Base-by-base conservation (phyloP, 2,888 invertebrate species). In the Yponomeuta cagnagella region DNA sequence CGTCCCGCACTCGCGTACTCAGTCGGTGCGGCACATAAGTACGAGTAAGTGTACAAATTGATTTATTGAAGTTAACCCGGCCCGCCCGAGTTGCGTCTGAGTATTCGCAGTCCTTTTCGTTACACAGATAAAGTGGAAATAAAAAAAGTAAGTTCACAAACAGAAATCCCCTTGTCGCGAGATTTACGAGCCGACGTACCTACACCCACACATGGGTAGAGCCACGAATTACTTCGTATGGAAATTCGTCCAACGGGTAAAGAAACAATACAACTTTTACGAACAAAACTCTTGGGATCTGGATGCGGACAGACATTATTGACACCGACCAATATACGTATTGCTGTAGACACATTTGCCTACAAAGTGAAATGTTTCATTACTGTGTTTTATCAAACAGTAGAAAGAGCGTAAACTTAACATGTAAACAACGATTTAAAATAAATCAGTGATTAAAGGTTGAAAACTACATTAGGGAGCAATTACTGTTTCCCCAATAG, bases 51-150 rank as follows among this genome's bases (percentile, higher is more conserved):
- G 89, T 87, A 89, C 89, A 92, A 92, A 91, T 91, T 92, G 91
- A 92, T 91, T 92, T 92, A 92, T 92, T 88, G 88, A 91, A 92
- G 91, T 91, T 91, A 87, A 87, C 87, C 88, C 82, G 85, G 86
- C 80, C 77, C 78, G 72, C 63, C 66, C 80, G 84, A 87, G 87
- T 87, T 90, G 90, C 88, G 89, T 87, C 83, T 83, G 90, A 90
- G 91, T 88, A 90, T 87, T 88, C 88, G 79, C 85, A 85, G 85
- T 85, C 85, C 86, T 88, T 89, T 85, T 83, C 87, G 81, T 85
- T 86, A 86, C 85, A 85, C 87, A 89, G 89, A 90, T 89, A 90
- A 90, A 90, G 88, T 85, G 86, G 82, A 89, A 90, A 89, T 90
- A 90, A 90, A 91, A 43, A 90, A 90, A 87, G 87, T 85, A 90